Conservation (phyloP, 2,113 vertebrate genomes). For the Onychostoma macrolepis region DNA sequence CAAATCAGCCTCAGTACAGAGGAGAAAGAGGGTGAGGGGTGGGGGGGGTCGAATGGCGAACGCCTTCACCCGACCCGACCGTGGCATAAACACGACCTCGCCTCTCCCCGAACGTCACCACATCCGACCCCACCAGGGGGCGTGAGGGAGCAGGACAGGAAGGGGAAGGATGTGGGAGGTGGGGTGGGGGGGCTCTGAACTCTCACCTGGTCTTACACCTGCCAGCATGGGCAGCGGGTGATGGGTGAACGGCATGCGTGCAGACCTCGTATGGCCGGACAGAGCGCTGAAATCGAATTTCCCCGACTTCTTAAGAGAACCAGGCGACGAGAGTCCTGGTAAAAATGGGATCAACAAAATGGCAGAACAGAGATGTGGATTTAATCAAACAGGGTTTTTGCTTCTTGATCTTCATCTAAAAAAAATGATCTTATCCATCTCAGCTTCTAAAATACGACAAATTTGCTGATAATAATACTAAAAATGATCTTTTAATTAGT, state of each 20-base stretch:
- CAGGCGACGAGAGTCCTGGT: constrained; percentile 89
- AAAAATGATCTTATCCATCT: constrained; percentile 33
- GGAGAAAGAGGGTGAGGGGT: constrained; percentile 33
- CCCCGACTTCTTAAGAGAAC: constrained; percentile 97
- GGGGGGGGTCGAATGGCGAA: background rate
- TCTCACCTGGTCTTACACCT: constrained; percentile 98
- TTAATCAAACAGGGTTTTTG: constrained; percentile 72
- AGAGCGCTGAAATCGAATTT: constrained; percentile 96
- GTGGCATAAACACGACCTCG: background rate
- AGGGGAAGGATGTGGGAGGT: constrained; percentile 50
- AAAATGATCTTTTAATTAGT: background rate
- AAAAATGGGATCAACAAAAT: constrained; percentile 86
- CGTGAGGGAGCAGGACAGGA: constrained; percentile 27
- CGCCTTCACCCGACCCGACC: constrained; percentile 24
- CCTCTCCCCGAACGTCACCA: constrained; percentile 11
- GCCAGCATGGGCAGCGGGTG: constrained; percentile 97
- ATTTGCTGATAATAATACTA: background rate
- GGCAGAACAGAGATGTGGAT: constrained; percentile 82
- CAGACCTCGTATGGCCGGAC: constrained; percentile 91
- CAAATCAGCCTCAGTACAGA: constrained; percentile 44
- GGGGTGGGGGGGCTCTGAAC: constrained; percentile 65
- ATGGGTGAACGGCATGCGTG: constrained; percentile 97
- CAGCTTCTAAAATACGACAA: background rate
- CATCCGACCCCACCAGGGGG: background rate
- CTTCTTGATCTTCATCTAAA: constrained; percentile 49